Evolutionary conservation across 2,797 vertebrate species (phyloP).

Genomic region (Labroides dimidiatus): DNA sequence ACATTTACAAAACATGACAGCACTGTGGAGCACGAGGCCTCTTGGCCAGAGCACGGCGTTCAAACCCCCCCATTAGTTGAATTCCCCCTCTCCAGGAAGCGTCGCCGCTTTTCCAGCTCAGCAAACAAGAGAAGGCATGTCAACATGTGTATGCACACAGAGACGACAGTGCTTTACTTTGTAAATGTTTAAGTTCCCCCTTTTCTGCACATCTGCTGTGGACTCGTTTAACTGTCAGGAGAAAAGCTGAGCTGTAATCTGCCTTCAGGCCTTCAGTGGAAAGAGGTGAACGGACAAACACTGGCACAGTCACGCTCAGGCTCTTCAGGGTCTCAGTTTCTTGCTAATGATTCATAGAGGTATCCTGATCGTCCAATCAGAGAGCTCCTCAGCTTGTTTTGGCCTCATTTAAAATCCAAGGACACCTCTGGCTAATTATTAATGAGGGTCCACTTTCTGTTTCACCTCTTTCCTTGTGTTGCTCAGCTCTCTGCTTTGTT

Average conservation of each 20-base stretch:
- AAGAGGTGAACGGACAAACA: not conserved
- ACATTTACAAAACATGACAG: conserved; percentile 76
- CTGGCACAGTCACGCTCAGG: not conserved
- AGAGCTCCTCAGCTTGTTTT: conserved; percentile 26
- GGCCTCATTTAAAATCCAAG: conserved; percentile 47
- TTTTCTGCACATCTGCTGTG: not conserved
- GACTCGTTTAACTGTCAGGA: conserved; percentile 25
- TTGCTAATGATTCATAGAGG: conserved; percentile 51
- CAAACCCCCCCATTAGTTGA: conserved; percentile 29
- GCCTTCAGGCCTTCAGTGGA: not conserved
- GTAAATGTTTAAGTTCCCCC: conserved; percentile 33
- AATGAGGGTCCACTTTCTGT: conserved; percentile 55
- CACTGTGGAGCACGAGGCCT: conserved; percentile 55
- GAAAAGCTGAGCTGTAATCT: not conserved
- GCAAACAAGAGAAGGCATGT: conserved; percentile 58
- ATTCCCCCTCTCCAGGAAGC: conserved; percentile 43
- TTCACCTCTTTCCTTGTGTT: conserved; percentile 35
- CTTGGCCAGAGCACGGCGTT: conserved; percentile 45
- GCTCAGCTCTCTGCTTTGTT: not conserved
- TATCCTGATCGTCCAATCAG: conserved; percentile 16
- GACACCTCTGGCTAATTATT: conserved; percentile 64
- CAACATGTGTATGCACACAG: conserved; percentile 28
- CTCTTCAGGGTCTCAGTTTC: conserved; percentile 27
- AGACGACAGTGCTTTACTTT: conserved; percentile 22
- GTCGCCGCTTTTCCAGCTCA: conserved; percentile 40